Evolutionary conservation across 2,888 invertebrate species (phyloP).

Genomic region (Zaprionus lineosus): DNA sequence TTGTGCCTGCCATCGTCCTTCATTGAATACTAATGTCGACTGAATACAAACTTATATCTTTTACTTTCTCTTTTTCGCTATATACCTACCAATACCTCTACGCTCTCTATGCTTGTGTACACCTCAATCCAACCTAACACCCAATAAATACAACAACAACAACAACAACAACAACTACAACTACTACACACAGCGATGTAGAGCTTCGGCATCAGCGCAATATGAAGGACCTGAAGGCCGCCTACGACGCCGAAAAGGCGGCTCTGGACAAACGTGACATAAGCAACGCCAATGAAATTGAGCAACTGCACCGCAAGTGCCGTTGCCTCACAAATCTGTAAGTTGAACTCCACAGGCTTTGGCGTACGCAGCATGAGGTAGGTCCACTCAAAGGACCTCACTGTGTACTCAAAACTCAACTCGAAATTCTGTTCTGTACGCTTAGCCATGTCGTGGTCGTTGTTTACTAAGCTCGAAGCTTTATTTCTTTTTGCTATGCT

Average conservation of each 20-base stretch:
- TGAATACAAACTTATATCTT: constrained; percentile 25
- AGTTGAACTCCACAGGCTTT: constrained; percentile 67
- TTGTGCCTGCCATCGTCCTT: constrained; percentile 31
- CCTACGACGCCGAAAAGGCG: constrained; percentile 81
- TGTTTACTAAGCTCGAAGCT: constrained; percentile 18
- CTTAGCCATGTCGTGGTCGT: constrained; percentile 62
- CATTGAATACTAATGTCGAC: neutral
- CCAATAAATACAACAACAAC: constrained; percentile 17
- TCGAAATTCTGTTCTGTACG: constrained; percentile 10
- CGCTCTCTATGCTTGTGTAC: constrained; percentile 43
- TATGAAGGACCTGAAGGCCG: constrained; percentile 82
- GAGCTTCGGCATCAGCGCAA: constrained; percentile 82
- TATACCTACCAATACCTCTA: constrained; percentile 22
- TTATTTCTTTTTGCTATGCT: neutral
- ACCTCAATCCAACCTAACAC: constrained; percentile 30
- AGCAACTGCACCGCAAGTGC: constrained; percentile 85
- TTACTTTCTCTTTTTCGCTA: constrained; percentile 56
- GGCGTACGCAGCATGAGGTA: neutral
- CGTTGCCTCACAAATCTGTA: constrained; percentile 85
- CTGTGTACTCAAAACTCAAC: no score
- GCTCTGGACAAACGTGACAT: constrained; percentile 83
- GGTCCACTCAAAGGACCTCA: no score
- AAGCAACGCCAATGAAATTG: constrained; percentile 84
- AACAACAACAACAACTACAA: constrained; percentile 9
- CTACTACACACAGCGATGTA: constrained; percentile 83